Conservation (phyloP, 92 coral and sea anemone genomes). For the Scolanthus callimorphus region DNA sequence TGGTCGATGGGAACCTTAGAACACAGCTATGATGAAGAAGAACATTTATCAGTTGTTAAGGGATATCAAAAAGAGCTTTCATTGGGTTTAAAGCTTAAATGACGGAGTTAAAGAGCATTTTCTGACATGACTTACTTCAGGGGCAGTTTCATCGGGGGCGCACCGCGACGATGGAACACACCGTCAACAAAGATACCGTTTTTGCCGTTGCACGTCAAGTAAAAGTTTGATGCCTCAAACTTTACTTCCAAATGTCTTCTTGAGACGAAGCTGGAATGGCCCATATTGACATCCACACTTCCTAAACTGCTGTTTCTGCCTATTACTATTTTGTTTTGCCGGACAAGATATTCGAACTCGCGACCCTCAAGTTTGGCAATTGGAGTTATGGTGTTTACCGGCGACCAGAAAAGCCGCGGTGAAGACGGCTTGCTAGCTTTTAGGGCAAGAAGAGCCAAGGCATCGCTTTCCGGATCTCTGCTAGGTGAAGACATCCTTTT, state of each 20-base stretch:
- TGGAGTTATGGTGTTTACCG: slow-evolving; percentile 91
- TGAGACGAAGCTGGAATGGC: slow-evolving; percentile 97
- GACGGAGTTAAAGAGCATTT: not conserved
- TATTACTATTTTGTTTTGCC: slow-evolving; percentile 92
- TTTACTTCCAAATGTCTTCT: slow-evolving; percentile 91
- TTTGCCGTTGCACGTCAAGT: slow-evolving; percentile 91
- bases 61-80: too few species aligned
- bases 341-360: slow-evolving; percentile 98
- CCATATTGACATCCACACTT: slow-evolving; percentile 99
- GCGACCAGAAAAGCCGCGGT: slow-evolving; percentile 63
- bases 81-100: not conserved
- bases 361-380: slow-evolving; percentile 99
- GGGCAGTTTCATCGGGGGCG: slow-evolving; percentile 93
- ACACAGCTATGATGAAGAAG: slow-evolving; percentile 77
- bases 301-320: slow-evolving; percentile 99
- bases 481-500: slow-evolving; percentile 90
- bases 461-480: slow-evolving; percentile 96
- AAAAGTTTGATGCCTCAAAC: slow-evolving; percentile 79
- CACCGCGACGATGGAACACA: slow-evolving; percentile 95
- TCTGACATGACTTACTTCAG: slow-evolving; percentile 77
- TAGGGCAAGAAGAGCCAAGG: slow-evolving; percentile 90
- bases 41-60: too few species aligned
- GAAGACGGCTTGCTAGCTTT: slow-evolving; percentile 65
- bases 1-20: slow-evolving; percentile 96
- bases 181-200: slow-evolving; percentile 99